Conservation (phyloP, 2,888 invertebrate genomes). For the Latheticus oryzae region DNA sequence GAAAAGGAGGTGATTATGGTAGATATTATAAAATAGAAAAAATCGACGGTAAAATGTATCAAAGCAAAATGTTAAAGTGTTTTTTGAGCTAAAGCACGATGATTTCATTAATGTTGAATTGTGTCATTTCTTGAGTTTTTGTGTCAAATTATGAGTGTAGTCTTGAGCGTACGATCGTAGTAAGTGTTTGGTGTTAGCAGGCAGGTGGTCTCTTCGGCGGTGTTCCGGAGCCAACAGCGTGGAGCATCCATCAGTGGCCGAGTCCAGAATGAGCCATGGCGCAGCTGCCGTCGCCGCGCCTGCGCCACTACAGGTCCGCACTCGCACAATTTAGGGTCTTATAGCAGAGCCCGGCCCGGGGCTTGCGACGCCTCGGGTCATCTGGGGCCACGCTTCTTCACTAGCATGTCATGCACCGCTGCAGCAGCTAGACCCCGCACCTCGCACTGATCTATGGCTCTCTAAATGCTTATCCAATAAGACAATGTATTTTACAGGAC, state of each 20-base stretch:
- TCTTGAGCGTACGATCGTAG: slow-evolving; percentile 32
- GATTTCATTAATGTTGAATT: no score
- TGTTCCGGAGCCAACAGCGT: slow-evolving; percentile 57
- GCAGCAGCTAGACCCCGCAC: slow-evolving; percentile 41
- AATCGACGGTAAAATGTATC: no score
- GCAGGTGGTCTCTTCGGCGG: slow-evolving; percentile 49
- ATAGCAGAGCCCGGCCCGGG: slow-evolving; percentile 37
- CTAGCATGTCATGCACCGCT: slow-evolving; percentile 48
- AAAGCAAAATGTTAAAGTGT: no score
- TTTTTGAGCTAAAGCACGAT: no score
- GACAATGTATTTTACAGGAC: slow-evolving; percentile 72
- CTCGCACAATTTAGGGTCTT: slow-evolving; percentile 45
- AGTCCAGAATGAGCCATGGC: slow-evolving; percentile 66
- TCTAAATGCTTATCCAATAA: slow-evolving; percentile 8
- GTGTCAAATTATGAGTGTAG: slow-evolving; percentile 32
- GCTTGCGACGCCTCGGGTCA: slow-evolving; percentile 45
- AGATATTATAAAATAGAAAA: no score
- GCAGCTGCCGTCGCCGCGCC: slow-evolving; percentile 66
- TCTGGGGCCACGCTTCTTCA: slow-evolving; percentile 43
- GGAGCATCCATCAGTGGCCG: slow-evolving; percentile 55
- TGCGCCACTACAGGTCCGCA: slow-evolving; percentile 67
- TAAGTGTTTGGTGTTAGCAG: slow-evolving; percentile 60
- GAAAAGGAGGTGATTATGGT: no score
- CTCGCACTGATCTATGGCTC: slow-evolving; percentile 22
- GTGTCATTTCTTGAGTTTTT: no score